Conservation (phyloP, 2,797 vertebrate species). For the Pterois miles region DNA sequence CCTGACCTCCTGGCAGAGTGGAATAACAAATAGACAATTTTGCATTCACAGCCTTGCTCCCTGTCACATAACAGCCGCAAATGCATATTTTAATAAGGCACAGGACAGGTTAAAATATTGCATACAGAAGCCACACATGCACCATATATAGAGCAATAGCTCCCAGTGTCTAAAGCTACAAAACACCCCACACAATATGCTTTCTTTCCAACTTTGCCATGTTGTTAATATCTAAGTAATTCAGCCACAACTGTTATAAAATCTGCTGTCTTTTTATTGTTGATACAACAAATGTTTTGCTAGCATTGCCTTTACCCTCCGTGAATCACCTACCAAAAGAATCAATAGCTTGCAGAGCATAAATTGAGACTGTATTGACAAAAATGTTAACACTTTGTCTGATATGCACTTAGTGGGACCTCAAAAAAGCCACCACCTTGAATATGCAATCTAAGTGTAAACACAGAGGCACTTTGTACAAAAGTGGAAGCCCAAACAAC, state of each 20-base stretch:
- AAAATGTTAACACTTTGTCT: slow-evolving; percentile 41
- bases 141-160: neutral
- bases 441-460: slow-evolving; percentile 56
- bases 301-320: neutral
- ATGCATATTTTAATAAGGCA: slow-evolving; percentile 62
- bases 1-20: slow-evolving; percentile 66
- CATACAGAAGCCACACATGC: slow-evolving; percentile 18
- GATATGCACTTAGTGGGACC: slow-evolving; percentile 44
- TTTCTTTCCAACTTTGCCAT: neutral
- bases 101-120: slow-evolving; percentile 52
- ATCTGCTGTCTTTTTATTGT: neutral
- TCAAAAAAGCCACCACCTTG: slow-evolving; percentile 38
- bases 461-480: slow-evolving; percentile 53
- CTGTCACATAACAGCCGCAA: slow-evolving; percentile 55
- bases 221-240: neutral
- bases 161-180: slow-evolving; percentile 1
- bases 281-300: neutral
- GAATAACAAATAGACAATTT: slow-evolving; percentile 74
- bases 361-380: slow-evolving; percentile 10
- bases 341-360: neutral
- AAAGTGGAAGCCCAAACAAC: slow-evolving; percentile 50
- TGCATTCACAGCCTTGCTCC: slow-evolving; percentile 62
- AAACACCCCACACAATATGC: neutral
- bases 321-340: neutral
- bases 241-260: neutral